A percentile compares a stretch with the other conserved stretches of the same genome.
phyloP scores from a whole-genome alignment of 2,888 invertebrate species.

The Timandra comae region DNA sequence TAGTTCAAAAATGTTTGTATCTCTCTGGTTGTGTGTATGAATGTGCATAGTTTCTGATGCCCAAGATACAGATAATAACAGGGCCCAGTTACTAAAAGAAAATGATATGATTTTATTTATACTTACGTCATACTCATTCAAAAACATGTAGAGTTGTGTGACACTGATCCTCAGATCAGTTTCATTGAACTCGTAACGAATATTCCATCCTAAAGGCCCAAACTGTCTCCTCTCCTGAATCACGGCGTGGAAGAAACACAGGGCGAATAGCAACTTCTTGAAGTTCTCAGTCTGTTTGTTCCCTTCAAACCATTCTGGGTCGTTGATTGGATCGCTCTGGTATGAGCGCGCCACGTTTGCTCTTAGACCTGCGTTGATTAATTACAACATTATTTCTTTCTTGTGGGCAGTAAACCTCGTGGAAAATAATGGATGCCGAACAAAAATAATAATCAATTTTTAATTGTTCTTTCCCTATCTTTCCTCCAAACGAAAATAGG shows the following conservation, averaged over 20 bases:
- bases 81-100: no score
- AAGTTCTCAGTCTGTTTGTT: slow-evolving; percentile 85
- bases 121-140: slow-evolving; percentile 84
- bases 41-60: no score
- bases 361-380: slow-evolving; percentile 80
- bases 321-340: slow-evolving; percentile 90
- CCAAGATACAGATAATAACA: no score
- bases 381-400: no score
- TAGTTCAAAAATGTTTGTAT: no score
- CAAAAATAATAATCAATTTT: no score
- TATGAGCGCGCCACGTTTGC: slow-evolving; percentile 92
- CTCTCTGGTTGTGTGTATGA: no score
- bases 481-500: no score
- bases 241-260: slow-evolving; percentile 96
- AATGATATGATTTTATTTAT: no score
- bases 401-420: no score
- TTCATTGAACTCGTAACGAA: slow-evolving; percentile 96
- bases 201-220: slow-evolving; percentile 97
- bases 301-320: slow-evolving; percentile 91
- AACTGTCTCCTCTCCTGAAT: slow-evolving; percentile 94
- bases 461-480: no score
- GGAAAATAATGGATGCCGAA: no score
- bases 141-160: slow-evolving; percentile 90
- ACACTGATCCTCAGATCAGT: slow-evolving; percentile 94
- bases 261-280: slow-evolving; percentile 89